phyloP scores from a whole-genome alignment of 2,797 vertebrate genomes.

The Argentina silus region DNA sequence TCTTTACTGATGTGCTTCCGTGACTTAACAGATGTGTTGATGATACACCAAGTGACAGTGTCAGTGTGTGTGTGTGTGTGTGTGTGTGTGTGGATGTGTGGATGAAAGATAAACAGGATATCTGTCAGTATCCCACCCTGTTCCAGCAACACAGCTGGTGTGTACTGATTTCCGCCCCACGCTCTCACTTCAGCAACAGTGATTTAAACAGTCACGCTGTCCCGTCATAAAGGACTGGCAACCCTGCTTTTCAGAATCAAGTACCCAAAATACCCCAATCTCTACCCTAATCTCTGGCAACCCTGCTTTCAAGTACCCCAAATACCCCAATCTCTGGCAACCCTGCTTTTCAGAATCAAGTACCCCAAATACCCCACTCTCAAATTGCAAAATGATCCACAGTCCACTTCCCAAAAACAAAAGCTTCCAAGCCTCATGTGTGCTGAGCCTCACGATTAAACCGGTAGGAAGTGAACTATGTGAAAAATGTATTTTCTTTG shows the following conservation, averaged over 20 bases:
- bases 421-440: background rate
- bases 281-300: too few species aligned
- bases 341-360: too few species aligned
- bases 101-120: slow-evolving; percentile 57
- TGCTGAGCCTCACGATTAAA: background rate
- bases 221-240: too few species aligned
- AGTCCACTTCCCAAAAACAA: background rate
- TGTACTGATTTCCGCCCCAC: slow-evolving; percentile 15
- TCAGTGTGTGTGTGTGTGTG: slow-evolving; percentile 17
- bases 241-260: too few species aligned
- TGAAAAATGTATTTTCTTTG: background rate
- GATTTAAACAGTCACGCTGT: background rate
- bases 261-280: too few species aligned
- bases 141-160: slow-evolving; percentile 38
- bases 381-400: background rate
- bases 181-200: slow-evolving; percentile 2
- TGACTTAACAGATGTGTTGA: slow-evolving; percentile 24
- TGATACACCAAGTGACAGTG: slow-evolving; percentile 3
- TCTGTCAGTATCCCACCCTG: slow-evolving; percentile 42
- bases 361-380: background rate
- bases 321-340: too few species aligned
- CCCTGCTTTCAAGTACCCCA: too few species aligned
- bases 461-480: slow-evolving; percentile 5
- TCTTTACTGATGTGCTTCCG: background rate
- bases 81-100: slow-evolving; percentile 19